phyloP scores from a whole-genome alignment of 2,888 invertebrate genomes.

The Erpobdella octoculata region DNA sequence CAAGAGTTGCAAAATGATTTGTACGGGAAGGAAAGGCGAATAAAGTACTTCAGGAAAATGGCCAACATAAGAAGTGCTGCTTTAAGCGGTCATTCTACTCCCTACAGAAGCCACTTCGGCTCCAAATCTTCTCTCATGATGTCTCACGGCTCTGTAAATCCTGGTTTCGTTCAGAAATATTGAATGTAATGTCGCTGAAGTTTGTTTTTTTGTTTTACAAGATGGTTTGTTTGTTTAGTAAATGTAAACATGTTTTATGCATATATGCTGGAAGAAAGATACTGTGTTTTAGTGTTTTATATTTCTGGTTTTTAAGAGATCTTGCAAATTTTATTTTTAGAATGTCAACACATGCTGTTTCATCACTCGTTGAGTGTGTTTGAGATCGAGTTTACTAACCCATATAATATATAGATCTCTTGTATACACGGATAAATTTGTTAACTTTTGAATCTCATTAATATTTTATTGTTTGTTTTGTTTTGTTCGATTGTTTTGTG shows the following conservation, averaged over 20 bases:
- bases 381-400: no score
- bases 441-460: no score
- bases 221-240: neutral
- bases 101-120: conserved; percentile 30
- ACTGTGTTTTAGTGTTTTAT: no score
- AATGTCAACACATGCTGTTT: no score
- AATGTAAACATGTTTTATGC: neutral
- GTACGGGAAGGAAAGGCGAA: conserved; percentile 36
- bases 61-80: conserved; percentile 36
- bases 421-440: no score
- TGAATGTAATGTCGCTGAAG: neutral
- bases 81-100: conserved; percentile 31
- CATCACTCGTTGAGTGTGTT: no score
- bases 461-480: no score
- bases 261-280: no score
- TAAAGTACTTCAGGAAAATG: conserved; percentile 35
- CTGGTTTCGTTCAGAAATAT: conserved; percentile 29
- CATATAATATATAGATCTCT: no score
- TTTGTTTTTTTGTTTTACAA: neutral
- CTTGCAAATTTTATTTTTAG: no score
- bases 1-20: conserved; percentile 36
- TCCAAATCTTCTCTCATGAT: conserved; percentile 30
- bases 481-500: no score
- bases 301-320: no score
- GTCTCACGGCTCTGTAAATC: conserved; percentile 30